A percentile compares a stretch with the other conserved stretches of the same genome.
These are phyloP conservation scores for Pantala flavescens DNA, from an alignment of 1,140 invertebrate species.

Conservation along the genomic window DNA sequence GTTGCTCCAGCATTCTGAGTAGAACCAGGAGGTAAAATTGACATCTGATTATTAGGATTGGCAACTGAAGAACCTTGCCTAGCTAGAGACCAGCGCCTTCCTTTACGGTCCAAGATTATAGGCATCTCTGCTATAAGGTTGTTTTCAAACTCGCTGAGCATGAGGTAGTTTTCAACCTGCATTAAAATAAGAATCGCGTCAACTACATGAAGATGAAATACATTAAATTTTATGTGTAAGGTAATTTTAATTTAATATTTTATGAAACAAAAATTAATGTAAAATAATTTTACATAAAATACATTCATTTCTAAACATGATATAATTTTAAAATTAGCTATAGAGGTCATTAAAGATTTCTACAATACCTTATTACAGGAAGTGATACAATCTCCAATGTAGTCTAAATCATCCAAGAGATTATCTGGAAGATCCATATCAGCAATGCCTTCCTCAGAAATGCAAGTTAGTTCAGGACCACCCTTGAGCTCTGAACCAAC, in stretches of 20 bases:
- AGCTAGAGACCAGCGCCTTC: slow-evolving; percentile 56
- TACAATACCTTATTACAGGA: slow-evolving; percentile 75
- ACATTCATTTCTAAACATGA: no score
- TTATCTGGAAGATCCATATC: slow-evolving; percentile 76
- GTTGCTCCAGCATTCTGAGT: not conserved
- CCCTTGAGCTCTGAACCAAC: not conserved
- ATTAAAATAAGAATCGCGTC: slow-evolving; percentile 19
- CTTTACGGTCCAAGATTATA: slow-evolving; percentile 54
- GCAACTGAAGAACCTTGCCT: slow-evolving; percentile 27
- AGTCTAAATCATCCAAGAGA: slow-evolving; percentile 67
- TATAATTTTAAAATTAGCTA: no score
- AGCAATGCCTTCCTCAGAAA: slow-evolving; percentile 74
- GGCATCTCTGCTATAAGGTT: slow-evolving; percentile 70
- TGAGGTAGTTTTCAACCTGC: slow-evolving; percentile 67
- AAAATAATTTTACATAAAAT: no score
- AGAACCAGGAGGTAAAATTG: not conserved
- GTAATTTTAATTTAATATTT: no score
- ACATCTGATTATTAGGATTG: slow-evolving; percentile 13
- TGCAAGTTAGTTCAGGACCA: slow-evolving; percentile 65
- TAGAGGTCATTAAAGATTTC: no score
- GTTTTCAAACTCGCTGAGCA: slow-evolving; percentile 79
- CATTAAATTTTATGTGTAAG: no score
- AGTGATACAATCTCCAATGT: slow-evolving; percentile 74
- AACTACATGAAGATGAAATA: not conserved
- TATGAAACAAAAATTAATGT: no score